These are phyloP conservation scores for Steinernema feltiae DNA, from an alignment of 1,140 invertebrate species.

Conservation along the genomic window DNA sequence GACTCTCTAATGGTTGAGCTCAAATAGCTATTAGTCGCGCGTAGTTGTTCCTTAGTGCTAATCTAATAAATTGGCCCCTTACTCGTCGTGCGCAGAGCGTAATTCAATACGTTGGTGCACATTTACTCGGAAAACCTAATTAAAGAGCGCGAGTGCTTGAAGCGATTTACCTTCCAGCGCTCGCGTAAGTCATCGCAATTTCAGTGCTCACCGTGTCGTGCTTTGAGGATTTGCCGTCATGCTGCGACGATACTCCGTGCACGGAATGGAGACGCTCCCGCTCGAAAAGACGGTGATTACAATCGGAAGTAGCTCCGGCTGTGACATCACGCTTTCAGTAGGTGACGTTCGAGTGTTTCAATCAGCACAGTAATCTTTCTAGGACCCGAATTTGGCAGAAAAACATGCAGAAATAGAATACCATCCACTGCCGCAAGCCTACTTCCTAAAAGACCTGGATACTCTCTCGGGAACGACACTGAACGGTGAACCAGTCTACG, in stretches of 20 bases:
- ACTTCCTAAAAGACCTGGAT: not conserved
- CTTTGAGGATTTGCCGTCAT: not conserved
- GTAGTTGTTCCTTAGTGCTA: not conserved
- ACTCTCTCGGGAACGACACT: conserved; percentile 7
- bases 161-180: not conserved
- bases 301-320: not conserved
- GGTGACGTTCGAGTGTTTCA: not conserved
- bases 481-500: conserved; percentile 3
- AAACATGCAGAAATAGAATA: conserved; percentile 14
- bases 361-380: not conserved
- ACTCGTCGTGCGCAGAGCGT: not conserved
- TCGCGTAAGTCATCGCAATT: not conserved
- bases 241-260: not conserved
- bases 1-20: not conserved
- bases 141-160: not conserved
- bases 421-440: not conserved
- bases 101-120: not conserved
- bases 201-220: not conserved
- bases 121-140: not conserved
- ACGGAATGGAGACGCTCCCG: conserved; percentile 2
- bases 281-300: not conserved
- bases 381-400: not conserved
- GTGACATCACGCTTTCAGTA: not conserved
- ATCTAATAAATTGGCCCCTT: not conserved
- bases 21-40: not conserved